Evolutionary conservation across 2,113 vertebrate genomes (phyloP).

Genomic region (Hymenochirus boettgeri): DNA sequence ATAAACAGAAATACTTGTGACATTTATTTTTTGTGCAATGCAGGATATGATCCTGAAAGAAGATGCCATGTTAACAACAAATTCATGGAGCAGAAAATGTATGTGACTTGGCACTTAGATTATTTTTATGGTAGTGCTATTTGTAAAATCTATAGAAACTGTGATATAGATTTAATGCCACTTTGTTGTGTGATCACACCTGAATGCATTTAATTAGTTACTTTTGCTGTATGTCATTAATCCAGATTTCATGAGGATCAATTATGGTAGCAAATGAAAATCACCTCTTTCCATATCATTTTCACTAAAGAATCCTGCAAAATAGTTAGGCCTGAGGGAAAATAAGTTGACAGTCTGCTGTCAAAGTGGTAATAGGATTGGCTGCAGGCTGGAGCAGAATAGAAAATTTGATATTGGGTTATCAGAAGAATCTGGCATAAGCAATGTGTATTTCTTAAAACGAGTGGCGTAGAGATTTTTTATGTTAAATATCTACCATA

Average conservation of each 20-base stretch:
- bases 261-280: constrained; percentile 46
- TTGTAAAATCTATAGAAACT: neutral
- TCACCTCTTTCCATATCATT: constrained; percentile 50
- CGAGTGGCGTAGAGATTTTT: constrained; percentile 34
- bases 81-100: neutral
- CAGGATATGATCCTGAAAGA: neutral
- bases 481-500: too few species aligned
- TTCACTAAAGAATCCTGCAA: constrained; percentile 54
- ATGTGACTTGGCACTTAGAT: neutral
- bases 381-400: constrained; percentile 29
- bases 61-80: neutral
- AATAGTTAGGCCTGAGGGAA: constrained; percentile 57
- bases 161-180: constrained; percentile 28
- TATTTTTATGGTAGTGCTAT: neutral
- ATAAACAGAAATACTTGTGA: neutral
- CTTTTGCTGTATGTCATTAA: constrained; percentile 38
- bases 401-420: constrained; percentile 44
- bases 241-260: constrained; percentile 45
- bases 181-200: constrained; percentile 22
- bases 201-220: constrained; percentile 25
- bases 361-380: constrained; percentile 53
- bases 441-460: constrained; percentile 42
- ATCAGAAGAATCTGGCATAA: constrained; percentile 37
- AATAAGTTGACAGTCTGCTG: constrained; percentile 54
- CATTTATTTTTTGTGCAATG: neutral